Evolutionary conservation across 2,113 vertebrate genomes (phyloP), one percentile per base, ranked within the genome.

Genomic region (Pimephales promelas): DNA sequence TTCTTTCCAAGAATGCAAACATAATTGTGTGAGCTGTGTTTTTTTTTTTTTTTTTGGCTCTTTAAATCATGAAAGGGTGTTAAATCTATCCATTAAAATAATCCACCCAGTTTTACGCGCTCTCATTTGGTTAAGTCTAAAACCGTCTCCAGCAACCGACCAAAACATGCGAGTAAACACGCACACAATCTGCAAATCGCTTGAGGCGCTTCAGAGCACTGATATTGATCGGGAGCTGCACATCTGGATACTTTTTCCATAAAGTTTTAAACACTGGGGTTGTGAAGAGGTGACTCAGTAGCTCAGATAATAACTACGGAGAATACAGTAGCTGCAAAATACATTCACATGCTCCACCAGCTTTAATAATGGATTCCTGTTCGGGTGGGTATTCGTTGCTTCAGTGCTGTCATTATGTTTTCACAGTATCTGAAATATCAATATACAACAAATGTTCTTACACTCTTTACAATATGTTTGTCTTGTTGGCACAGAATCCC

Each of bases 51-150:
- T 61, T n/a, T 20, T 80, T 56, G 45, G 52, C 52, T 72, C 34
- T 82, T 81, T 87, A 84, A 82, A 73, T 82, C 59, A 78, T 77
- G 52, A 73, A 54, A 40, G 62, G 57, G 83, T 87, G 86, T 87
- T 73, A 84, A 87, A 87, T 43, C 49, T 56, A 2, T 52, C 52
- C 61, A 75, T 80, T 82, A 84, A 84, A 84, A 45, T 34, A 70
- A 84, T 82, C 79, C 82, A 84, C 73, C 59, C 62, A 54, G 81
- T 87, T 86, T 87, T 87, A 84, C 49, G 64, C 82, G 62, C 75
- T 75, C 54, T 82, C 36, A 84, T 81, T 87, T 84, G 28, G 61
- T 36, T 45, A 64, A 11, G 8, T 18, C 22, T 68, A 78, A 72
- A 87, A 64, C 43, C 13, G 26, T 84, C 52, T 59, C 14, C 43